These are phyloP conservation scores for Lemur catta DNA, from an alignment of 2,797 vertebrate genomes.

Conservation along the genomic window DNA sequence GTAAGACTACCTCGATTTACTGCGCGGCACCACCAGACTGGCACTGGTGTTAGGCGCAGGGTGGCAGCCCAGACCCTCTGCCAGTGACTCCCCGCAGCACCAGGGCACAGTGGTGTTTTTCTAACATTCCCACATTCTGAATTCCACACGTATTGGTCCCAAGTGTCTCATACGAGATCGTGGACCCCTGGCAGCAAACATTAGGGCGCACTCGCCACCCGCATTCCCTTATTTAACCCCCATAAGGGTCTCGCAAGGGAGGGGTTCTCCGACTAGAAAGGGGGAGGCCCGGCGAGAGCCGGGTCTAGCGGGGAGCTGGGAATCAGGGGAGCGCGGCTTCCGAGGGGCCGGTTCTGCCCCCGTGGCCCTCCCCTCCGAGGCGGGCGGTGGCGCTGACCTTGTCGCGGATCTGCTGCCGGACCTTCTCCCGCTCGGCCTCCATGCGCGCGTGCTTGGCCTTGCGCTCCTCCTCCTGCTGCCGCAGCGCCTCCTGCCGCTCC, in stretches of 20 bases:
- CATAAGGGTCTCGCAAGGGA: rapidly evolving
- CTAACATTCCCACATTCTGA: not conserved
- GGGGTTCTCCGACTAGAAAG: not conserved
- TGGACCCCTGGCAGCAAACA: not conserved
- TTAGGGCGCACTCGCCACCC: not conserved
- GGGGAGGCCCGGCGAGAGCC: not conserved
- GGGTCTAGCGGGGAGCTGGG: not conserved
- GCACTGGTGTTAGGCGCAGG: rapidly evolving
- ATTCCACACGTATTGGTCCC: not conserved
- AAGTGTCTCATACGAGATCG: not conserved
- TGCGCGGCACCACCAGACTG: not conserved
- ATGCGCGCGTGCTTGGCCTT: conserved; percentile 97
- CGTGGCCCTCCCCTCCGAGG: not conserved
- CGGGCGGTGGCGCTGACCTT: conserved; percentile 87
- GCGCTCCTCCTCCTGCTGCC: conserved; percentile 97
- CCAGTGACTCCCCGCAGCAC: not conserved
- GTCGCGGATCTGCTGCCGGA: conserved; percentile 97
- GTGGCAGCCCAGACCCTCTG: not conserved
- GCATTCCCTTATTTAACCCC: not conserved
- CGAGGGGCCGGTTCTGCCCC: too few species aligned
- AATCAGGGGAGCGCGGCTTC: not conserved
- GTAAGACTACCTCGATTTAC: not conserved
- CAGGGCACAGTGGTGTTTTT: not conserved
- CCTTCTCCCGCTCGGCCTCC: conserved; percentile 98
- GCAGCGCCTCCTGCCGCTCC: conserved; percentile 95